A percentile compares a stretch with the other conserved stretches of the same genome.
Evolutionary conservation across 2,113 vertebrate species (phyloP).

Genomic region (Eulemur rufifrons): DNA sequence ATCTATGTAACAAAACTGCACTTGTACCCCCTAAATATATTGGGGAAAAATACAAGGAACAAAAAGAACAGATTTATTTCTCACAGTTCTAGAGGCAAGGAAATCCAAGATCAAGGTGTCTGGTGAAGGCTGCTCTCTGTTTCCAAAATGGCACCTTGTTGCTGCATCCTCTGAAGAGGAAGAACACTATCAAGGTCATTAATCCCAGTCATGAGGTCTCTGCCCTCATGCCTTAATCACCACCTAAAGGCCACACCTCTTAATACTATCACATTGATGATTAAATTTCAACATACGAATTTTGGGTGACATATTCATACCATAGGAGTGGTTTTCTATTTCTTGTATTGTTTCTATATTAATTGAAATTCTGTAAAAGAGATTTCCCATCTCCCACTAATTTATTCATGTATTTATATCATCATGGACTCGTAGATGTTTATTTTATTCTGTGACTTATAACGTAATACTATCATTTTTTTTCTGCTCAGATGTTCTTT

Average conservation of each 20-base stretch:
- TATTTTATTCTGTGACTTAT: background rate
- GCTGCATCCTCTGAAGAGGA: background rate
- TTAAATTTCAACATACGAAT: background rate
- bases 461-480: background rate
- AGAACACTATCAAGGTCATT: background rate
- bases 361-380: constrained; percentile 13
- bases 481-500: background rate
- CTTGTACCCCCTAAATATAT: too few relatives aligned
- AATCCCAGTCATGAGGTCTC: background rate
- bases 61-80: background rate
- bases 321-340: background rate
- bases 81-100: background rate
- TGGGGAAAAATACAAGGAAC: too few relatives aligned
- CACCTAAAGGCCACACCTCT: background rate
- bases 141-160: background rate
- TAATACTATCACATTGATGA: background rate
- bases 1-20: too few relatives aligned
- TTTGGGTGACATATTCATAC: background rate
- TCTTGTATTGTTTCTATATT: background rate
- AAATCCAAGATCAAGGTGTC: background rate
- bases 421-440: background rate
- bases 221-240: background rate
- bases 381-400: background rate
- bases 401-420: background rate
- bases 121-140: background rate